Evolutionary conservation across 2,113 vertebrate species (phyloP), one percentile per base, ranked within the genome.

Genomic region (Burhinus oedicnemus): DNA sequence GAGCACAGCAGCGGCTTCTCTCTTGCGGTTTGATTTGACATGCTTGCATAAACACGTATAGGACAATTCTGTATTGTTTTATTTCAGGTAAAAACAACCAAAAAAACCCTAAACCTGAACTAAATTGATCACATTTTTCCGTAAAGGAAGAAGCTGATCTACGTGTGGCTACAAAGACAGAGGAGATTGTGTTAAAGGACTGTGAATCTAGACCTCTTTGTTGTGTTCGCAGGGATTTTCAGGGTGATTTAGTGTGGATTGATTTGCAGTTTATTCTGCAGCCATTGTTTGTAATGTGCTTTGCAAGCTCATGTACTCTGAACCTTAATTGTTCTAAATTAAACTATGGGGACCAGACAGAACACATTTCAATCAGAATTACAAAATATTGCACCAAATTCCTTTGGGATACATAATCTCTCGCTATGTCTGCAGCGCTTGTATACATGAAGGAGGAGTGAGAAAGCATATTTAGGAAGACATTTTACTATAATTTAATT

Each of bases 311-410:
- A 96, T 98, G 98, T 98, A 98, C 98, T 98, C 97, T 96, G 97
- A 98, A 97, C 97, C 95, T 98, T 98, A 98, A 98, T 98, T 98
- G 98, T 98, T 98, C 98, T 98, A 98, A 98, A 98, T 98, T 98
- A 98, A 98, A 98, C 98, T 98, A 97, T 97, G 92, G 97, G 98
- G 98, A 98, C 96, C 75, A 97, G 97, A 95, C 94, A 98, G 96
- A 97, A 98, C 97, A 98, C 97, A 98, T 98, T 98, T 98, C 98
- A 98, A 98, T 98, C 98, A 97, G 95, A 97, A 97, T 38, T 91
- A 98, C 97, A 98, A 98, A 98, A 98, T 98, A 98, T 97, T 98
- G 97, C 96, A 97, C 95, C 95, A 96, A 96, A 97, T 97, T 97
- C 97, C 96, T 93, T 69, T 95, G 97, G 97, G 96, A 98, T 95